Conservation (phyloP, 2,888 invertebrate species). For the Mesoligia furuncula region DNA sequence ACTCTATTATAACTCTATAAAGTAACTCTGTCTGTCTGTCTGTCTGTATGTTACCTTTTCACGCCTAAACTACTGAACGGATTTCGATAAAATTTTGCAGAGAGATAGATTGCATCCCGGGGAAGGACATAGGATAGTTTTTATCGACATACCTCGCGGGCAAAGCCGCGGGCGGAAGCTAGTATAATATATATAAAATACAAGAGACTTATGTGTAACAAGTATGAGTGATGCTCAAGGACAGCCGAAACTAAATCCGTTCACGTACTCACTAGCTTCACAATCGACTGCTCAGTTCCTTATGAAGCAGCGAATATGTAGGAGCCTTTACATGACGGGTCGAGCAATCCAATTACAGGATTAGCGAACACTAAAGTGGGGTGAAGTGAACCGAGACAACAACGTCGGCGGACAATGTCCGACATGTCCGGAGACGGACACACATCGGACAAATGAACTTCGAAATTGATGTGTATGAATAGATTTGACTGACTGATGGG, state of each 20-base stretch:
- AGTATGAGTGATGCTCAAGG: neutral
- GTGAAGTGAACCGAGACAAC: conserved; percentile 78
- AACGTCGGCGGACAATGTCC: conserved; percentile 36
- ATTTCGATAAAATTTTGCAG: too few relatives aligned
- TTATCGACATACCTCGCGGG: too few relatives aligned
- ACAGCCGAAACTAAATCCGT: neutral
- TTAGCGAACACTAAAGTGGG: conserved; percentile 80
- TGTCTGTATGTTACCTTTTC: too few relatives aligned
- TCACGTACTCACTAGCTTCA: neutral
- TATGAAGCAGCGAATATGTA: conserved; percentile 46
- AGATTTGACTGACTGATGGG: neutral
- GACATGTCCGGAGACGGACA: conserved; percentile 11
- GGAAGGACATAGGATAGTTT: too few relatives aligned
- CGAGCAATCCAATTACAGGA: conserved; percentile 82
- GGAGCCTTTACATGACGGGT: conserved; percentile 62
- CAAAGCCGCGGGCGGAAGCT: too few relatives aligned
- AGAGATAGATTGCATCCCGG: too few relatives aligned
- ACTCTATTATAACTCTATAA: too few relatives aligned
- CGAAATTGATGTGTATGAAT: conserved; percentile 21
- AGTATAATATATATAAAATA: too few relatives aligned
- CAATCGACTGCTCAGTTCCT: conserved; percentile 28
- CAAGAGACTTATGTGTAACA: neutral
- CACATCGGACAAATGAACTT: conserved; percentile 45
- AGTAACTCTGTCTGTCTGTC: too few relatives aligned
- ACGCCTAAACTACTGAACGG: too few relatives aligned